Evolutionary conservation across 2,888 invertebrate genomes (phyloP).

Genomic region (Pedicia rivosa): DNA sequence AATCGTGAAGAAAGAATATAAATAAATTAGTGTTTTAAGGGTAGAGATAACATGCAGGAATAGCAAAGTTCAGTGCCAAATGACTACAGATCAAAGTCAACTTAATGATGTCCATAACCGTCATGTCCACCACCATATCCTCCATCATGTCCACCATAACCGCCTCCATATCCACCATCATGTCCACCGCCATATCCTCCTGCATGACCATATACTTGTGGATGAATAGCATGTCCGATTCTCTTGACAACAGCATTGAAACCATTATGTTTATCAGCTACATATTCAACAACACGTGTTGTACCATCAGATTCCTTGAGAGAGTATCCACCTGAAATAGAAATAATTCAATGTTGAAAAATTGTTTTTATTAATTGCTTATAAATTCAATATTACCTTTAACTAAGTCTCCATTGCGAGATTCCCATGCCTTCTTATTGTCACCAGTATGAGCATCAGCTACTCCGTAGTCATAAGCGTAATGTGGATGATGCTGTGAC

Average conservation of each 20-base stretch:
- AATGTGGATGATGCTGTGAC: slow-evolving; percentile 29
- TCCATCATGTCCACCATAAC: slow-evolving; percentile 23
- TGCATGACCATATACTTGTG: background rate
- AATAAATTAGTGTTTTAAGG: no score
- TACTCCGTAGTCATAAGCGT: slow-evolving; percentile 33
- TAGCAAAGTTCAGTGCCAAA: no score
- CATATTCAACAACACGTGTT: slow-evolving; percentile 33
- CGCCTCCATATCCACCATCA: slow-evolving; percentile 12
- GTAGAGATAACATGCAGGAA: no score
- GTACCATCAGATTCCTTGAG: slow-evolving; percentile 34
- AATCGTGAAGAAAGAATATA: no score
- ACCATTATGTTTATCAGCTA: slow-evolving; percentile 33
- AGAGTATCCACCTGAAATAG: slow-evolving; percentile 25
- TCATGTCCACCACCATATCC: slow-evolving; percentile 6
- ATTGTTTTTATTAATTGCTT: background rate
- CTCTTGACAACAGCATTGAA: slow-evolving; percentile 35
- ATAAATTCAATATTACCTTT: no score
- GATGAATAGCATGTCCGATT: slow-evolving; percentile 24
- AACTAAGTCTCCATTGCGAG: slow-evolving; percentile 35
- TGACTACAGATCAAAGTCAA: no score
- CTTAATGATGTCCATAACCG: slow-evolving; percentile 1
- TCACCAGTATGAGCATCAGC: slow-evolving; percentile 34
- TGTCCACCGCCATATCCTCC: background rate
- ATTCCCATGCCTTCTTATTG: slow-evolving; percentile 33
- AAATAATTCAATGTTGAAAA: background rate